These are phyloP conservation scores for Prosopocoilus inquinatus DNA, from an alignment of 2,888 invertebrate genomes.

Conservation along the genomic window DNA sequence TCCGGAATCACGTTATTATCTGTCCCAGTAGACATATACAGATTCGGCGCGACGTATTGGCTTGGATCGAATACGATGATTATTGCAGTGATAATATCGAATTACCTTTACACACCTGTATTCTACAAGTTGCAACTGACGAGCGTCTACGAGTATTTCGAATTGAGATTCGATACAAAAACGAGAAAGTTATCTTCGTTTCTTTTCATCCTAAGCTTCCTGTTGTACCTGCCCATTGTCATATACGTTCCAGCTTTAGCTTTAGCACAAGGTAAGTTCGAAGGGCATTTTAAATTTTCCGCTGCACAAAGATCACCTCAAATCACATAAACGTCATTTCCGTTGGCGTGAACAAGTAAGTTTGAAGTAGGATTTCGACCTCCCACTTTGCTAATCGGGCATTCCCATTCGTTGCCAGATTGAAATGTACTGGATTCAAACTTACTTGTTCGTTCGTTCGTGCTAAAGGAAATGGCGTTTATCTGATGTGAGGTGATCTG, in stretches of 20 bases:
- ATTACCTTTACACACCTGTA: slow-evolving; percentile 59
- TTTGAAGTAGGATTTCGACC: too few species aligned
- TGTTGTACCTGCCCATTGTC: slow-evolving; percentile 63
- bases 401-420: too few species aligned
- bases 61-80: slow-evolving; percentile 50
- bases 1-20: slow-evolving; percentile 74
- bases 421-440: too few species aligned
- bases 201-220: slow-evolving; percentile 58
- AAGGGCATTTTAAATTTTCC: too few species aligned
- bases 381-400: too few species aligned
- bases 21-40: slow-evolving; percentile 72
- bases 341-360: too few species aligned
- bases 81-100: slow-evolving; percentile 36
- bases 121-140: slow-evolving; percentile 67
- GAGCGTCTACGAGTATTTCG: slow-evolving; percentile 68
- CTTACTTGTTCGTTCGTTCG: too few species aligned
- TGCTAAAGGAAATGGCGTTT: too few species aligned
- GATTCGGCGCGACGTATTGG: slow-evolving; percentile 66
- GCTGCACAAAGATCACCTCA: too few species aligned
- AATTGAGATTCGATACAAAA: slow-evolving; percentile 61
- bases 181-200: slow-evolving; percentile 61
- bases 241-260: slow-evolving; percentile 71
- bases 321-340: too few species aligned
- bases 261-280: slow-evolving; percentile 62
- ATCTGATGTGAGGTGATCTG: too few species aligned